Evolutionary conservation across 2,888 invertebrate genomes (phyloP), one percentile per base, ranked within the genome.

Genomic region (Aporophyla lueneburgensis): DNA sequence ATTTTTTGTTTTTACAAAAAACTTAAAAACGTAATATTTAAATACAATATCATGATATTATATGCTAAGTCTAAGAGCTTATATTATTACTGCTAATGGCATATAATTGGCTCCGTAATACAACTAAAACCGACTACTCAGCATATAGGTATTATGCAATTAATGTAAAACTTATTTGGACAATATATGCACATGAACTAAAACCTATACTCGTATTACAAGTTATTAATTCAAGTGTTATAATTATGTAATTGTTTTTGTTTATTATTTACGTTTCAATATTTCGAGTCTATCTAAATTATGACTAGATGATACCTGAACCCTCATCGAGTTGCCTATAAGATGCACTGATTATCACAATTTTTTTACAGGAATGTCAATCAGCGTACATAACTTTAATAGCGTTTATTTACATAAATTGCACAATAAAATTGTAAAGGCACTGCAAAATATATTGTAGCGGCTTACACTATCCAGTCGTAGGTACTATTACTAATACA

Each of bases 391-490:
- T 70, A 71, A 65, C 49, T 82, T 84, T 67, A 59, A 54, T 56
- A 80, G 63, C 27, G 72, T 78, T 73, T 83, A 86, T 80, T 81
- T 81, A 78, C 84, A 87, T 73, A 79, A 86, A 79, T 83, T 88
- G 88, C 87, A 88, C 87, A 88, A 86, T 87, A 78, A 84, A 71
- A 87, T 80, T 80, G 83, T 80, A 89, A 92, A 93, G 92, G 93
- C 92, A 92, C 92, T 92, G 92, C 90, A 92, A 93, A 90, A 85
- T 83, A 92, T 88, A 87, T 84, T 65, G 74, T 86, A 86, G 79
- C 75, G 70, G 83, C 83, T 84, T 88, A 89, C 51, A 67, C 76
- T 88, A 87, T 83, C 84, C 85, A 89, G 86, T 89, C 85, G 66
- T 72, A 84, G 78, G 58, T 69, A 79, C 74, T 81, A 83, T 71